Base-by-base conservation (phyloP, 2,113 vertebrate genomes). In the Notarius lentiginosus region DNA sequence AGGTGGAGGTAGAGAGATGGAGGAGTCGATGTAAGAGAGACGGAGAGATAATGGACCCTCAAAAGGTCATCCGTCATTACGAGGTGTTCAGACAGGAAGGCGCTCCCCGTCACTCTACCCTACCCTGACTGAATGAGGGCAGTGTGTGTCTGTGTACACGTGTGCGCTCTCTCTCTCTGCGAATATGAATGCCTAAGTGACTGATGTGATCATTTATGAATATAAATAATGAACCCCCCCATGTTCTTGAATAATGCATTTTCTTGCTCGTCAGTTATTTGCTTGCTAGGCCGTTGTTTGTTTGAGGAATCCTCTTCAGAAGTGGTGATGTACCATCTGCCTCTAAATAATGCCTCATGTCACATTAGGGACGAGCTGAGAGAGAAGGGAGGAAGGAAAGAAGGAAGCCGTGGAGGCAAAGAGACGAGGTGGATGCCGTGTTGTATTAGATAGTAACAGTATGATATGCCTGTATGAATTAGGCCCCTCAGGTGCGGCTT, bases 81-180 rank as follows among this genome's bases (percentile, higher is more conserved):
- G 85, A 92, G 87, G 87, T 89, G 80, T 82, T 75, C 87, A 87
- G 81, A 84, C 73, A 92, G 90, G 87, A 81, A 86, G 70, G 70
- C 53, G 86, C 49, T 87, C 87, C 68, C 79, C 72, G 89, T 89
- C 84, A 91, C 86, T 89, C 76, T 86, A 84, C 47, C 41, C 22
- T 79, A 77, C 80, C 77, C 87, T 93, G 92, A 93, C 90, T 92
- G 90, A 91, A 94, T 91, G 88, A 89, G 91, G 91, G 88, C 90
- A 90, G 85, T 55, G 70, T 61, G 41, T 77, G 66, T 76, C 30
- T 55, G 68, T 60, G 11, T 76, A 56, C 58, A 47, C 49, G 55
- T 63, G 27, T 81, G 85, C 47, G 72, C 55, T 87, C 72, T 84
- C 51, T 87, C 80, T 87, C 75, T 84, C 88, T 89, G 79, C 66